phyloP scores from a whole-genome alignment of 1,140 invertebrate species.

The Chlorops oryzae region DNA sequence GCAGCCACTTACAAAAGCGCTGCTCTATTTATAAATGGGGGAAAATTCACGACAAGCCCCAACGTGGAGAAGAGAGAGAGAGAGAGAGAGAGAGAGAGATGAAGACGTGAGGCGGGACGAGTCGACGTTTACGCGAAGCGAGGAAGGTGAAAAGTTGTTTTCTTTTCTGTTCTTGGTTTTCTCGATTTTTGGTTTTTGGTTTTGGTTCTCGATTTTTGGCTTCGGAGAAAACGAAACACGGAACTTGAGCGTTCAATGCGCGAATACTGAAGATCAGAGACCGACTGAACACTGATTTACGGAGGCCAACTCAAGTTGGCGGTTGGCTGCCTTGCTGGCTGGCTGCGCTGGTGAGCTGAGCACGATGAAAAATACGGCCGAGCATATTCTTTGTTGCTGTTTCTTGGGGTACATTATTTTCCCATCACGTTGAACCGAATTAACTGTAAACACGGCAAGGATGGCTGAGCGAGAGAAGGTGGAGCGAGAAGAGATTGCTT shows the following conservation, averaged over 20 bases:
- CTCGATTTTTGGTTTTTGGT: slow-evolving; percentile 12
- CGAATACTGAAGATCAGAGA: slow-evolving; percentile 22
- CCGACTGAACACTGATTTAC: slow-evolving; percentile 44
- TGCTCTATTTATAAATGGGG: no score
- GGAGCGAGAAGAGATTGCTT: no score
- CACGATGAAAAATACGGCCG: not conserved
- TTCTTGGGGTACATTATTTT: not conserved
- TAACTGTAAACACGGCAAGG: no score
- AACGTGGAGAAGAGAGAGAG: no score
- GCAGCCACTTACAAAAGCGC: no score
- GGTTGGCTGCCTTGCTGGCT: slow-evolving; percentile 1
- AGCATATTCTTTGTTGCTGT: not conserved
- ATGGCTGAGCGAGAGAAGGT: no score
- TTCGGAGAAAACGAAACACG: slow-evolving; percentile 3
- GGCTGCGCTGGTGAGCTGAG: not conserved
- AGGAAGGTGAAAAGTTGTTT: not conserved
- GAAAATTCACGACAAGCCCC: no score
- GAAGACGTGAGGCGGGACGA: slow-evolving; percentile 17
- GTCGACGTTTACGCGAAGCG: slow-evolving; percentile 8
- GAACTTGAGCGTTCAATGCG: slow-evolving; percentile 11
- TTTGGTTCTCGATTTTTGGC: slow-evolving; percentile 23
- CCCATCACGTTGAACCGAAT: no score
- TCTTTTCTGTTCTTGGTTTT: slow-evolving; percentile 8
- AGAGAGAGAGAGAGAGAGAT: not conserved
- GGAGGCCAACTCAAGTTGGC: slow-evolving; percentile 34